A percentile compares a stretch with the other conserved stretches of the same genome.
Conservation (phyloP, 2,888 invertebrate genomes). For the Parnassius smintheus region DNA sequence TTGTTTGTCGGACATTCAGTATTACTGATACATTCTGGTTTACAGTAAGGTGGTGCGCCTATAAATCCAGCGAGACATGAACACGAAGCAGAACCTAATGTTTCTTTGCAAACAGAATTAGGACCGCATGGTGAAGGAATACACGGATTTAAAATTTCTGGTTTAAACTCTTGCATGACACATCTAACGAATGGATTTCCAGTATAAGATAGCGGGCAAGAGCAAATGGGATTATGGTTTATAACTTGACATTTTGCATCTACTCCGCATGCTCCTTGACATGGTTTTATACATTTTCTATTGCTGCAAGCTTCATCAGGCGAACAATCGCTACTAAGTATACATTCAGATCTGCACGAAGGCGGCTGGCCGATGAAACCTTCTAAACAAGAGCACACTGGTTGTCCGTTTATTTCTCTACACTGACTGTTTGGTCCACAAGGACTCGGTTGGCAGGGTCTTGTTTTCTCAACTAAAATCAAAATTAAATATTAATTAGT, state of each 20-base stretch:
- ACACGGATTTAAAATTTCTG: slow-evolving; percentile 83
- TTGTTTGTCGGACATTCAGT: slow-evolving; percentile 85
- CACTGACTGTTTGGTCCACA: slow-evolving; percentile 92
- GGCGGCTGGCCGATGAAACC: slow-evolving; percentile 89
- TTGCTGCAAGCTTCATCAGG: slow-evolving; percentile 88
- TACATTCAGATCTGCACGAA: slow-evolving; percentile 89
- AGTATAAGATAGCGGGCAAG: slow-evolving; percentile 83
- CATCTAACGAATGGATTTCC: slow-evolving; percentile 91
- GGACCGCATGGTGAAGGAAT: slow-evolving; percentile 91
- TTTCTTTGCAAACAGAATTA: slow-evolving; percentile 86
- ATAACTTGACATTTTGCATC: slow-evolving; percentile 88
- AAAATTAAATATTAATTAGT: slow-evolving; percentile 6
- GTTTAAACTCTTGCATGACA: slow-evolving; percentile 68
- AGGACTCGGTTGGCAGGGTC: slow-evolving; percentile 80
- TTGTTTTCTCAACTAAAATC: slow-evolving; percentile 56
- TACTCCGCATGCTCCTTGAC: slow-evolving; percentile 90
- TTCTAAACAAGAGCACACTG: slow-evolving; percentile 85
- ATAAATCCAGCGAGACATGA: slow-evolving; percentile 85
- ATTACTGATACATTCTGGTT: slow-evolving; percentile 90
- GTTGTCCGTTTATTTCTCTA: slow-evolving; percentile 86
- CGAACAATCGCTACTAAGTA: slow-evolving; percentile 87
- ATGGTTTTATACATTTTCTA: slow-evolving; percentile 91
- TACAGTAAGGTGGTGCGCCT: slow-evolving; percentile 88
- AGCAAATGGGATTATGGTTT: slow-evolving; percentile 90
- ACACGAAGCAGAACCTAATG: slow-evolving; percentile 86